A percentile compares a stretch with the other conserved stretches of the same genome.
Conservation (phyloP, 2,888 invertebrate species). For the Neoascia interrupta region DNA sequence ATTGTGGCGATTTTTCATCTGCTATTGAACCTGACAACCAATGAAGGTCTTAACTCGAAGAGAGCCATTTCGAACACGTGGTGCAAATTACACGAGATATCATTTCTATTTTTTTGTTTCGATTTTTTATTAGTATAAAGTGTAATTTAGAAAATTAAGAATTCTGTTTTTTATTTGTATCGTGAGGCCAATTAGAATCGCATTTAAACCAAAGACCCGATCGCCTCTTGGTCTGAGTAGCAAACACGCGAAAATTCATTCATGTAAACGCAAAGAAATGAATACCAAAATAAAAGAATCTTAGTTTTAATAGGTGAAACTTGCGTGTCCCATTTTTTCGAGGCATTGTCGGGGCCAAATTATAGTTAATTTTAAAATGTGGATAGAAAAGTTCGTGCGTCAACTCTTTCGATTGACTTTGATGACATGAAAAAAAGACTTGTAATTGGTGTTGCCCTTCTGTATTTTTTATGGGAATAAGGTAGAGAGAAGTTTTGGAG, state of each 20-base stretch:
- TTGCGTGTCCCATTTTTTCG: neutral
- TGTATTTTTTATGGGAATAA: too few relatives aligned
- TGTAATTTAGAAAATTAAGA: conserved; percentile 31
- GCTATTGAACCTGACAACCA: conserved; percentile 54
- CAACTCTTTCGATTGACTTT: conserved; percentile 20
- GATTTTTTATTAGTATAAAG: conserved; percentile 27
- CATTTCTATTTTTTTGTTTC: conserved; percentile 8
- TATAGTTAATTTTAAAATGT: too few relatives aligned
- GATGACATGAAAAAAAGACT: neutral
- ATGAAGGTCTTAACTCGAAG: neutral
- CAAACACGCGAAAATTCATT: neutral
- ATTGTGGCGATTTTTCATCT: conserved; percentile 56
- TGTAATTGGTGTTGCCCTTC: too few relatives aligned
- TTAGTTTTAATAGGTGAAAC: conserved; percentile 1
- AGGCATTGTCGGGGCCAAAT: neutral
- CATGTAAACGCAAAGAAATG: neutral
- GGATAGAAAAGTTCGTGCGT: conserved; percentile 2
- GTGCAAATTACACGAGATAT: conserved; percentile 37
- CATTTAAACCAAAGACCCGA: conserved; percentile 37
- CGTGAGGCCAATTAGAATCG: conserved; percentile 52
- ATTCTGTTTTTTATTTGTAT: neutral
- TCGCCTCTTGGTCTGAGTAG: neutral
- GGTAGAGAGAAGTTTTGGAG: too few relatives aligned
- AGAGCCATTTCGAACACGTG: conserved; percentile 37
- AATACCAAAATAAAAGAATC: neutral